Evolutionary conservation across 2,888 invertebrate genomes (phyloP), one percentile per base, ranked within the genome.

Genomic region (Ormyrus rosae): DNA sequence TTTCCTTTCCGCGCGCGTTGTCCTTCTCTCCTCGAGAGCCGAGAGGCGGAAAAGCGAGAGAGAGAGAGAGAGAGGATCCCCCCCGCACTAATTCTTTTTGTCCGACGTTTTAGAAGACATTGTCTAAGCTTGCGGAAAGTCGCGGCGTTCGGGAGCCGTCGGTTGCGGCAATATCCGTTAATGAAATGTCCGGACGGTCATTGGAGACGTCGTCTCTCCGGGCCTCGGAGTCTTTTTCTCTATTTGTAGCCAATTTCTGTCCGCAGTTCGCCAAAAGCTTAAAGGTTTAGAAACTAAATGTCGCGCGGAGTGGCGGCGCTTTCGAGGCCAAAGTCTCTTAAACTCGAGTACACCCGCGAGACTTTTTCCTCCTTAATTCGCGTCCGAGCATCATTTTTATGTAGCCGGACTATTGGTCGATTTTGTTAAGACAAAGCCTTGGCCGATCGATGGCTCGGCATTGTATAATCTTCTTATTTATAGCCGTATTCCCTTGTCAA

Each of bases 191-290:
- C 81, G 45, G 45, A 67, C 13, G 73, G 70, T 64, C 70, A 64
- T 70, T 56, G 45, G 56, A 50, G 64, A 81, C 79, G 46, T 78
- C 78, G 75, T 51, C 78, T 34, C 34, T 50, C 48, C 13, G 13
- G 13, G 11, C 8, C 50, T 61, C 34, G 34, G 34, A n/a, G 56
- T 11, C 81, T 82, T 85, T 84, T 85, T 80, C 85, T 86, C 85
- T 83, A 85, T 87, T 88, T 86, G 84, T 83, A 84, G 83, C 84
- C 86, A 86, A 87, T 88, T 87, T 85, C 84, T 84, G 84, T 83
- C 84, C 61, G 34, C 73, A 60, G 68, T 81, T 48, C 53, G 11
- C 56, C 51, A 11, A 63, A 73, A 82, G 82, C 80, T 80, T 76
- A 77, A 80, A 65, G 82, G 63, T 82, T 77, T 69, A 73, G 65